Evolutionary conservation across 30 jellyfish, hydroid and myxozoan genomes (phyloP), one percentile per base, ranked within the genome.

Genomic region (Turritopsis rubra): DNA sequence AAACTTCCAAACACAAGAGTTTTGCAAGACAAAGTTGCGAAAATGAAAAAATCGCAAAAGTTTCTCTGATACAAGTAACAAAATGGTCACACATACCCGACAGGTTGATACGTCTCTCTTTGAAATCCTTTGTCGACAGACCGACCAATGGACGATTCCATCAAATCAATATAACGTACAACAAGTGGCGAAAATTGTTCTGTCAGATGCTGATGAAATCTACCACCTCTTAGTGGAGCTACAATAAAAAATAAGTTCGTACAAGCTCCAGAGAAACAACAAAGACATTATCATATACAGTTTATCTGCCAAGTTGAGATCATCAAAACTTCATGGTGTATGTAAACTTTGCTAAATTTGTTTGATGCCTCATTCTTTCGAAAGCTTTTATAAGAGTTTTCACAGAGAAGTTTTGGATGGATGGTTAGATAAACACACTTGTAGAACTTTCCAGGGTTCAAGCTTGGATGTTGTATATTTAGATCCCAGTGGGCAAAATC

Each of bases 121-220:
- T 68, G 77, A 73, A 92, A 92, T 22, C 95, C 79, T 74, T 84
- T 92, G 52, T 92, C 95, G 78, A 92, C 78, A 24, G 98, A 92
- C 28, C 95, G 87, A 4, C 96, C 98, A 41, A 92, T 88, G 1
- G 98, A 92, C 30, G 98, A 92, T 68, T 92, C 98, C 98, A 92
- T 92, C 66, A 92, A 79, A 81, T 92, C 98, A 52, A 92, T 81
- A 60, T 92, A 92, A 13, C 98, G 95, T 0, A 92, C 90, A 31
- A 92, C 91, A 16, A 84, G 85, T 9, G 98, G 98, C 1, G 98
- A 91, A 75, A 92, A 92, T 81, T 85, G 88, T 85, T 79, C 84
- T 18, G 90, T 88, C 53, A 92, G 84, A 66, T 92, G 98, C 25
- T 79, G 30, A 75, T 92, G 98, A 75, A 92, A 92, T 81, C 76